Evolutionary conservation across 1,140 invertebrate species (phyloP).

Genomic region (Aethina tumida): DNA sequence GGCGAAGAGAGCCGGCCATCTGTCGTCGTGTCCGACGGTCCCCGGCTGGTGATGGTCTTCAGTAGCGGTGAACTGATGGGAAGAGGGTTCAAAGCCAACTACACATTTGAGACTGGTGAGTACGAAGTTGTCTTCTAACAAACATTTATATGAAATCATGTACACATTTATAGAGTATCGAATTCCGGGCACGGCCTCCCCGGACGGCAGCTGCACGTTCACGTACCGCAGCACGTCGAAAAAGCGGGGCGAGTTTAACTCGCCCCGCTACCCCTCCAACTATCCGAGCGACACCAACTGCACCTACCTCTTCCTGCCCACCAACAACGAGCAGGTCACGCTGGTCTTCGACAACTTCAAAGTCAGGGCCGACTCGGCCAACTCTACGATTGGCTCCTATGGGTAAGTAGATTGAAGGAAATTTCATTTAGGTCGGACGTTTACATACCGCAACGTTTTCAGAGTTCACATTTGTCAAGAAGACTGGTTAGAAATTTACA

Average conservation of each 20-base stretch:
- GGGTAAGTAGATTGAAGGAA: conserved; percentile 45
- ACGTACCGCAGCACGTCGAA: conserved; percentile 77
- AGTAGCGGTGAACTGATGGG: conserved; percentile 82
- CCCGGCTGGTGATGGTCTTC: conserved; percentile 88
- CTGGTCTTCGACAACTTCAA: conserved; percentile 91
- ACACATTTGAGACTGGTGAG: conserved; percentile 78
- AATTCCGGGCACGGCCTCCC: conserved; percentile 88
- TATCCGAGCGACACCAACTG: conserved; percentile 91
- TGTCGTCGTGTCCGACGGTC: conserved; percentile 75
- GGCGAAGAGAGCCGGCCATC: conserved; percentile 61
- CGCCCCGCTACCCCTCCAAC: conserved; percentile 89
- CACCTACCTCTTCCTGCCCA: conserved; percentile 78
- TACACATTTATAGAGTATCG: conserved; percentile 60
- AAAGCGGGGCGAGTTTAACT: conserved; percentile 88
- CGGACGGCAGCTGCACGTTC: conserved; percentile 82
- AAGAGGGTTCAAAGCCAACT: conserved; percentile 83
- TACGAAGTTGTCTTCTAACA: conserved; percentile 1
- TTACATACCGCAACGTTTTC: conserved; percentile 15
- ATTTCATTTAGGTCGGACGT: not conserved
- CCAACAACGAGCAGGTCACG: conserved; percentile 81
- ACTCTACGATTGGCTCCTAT: conserved; percentile 49
- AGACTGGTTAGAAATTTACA: conserved; percentile 90
- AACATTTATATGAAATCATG: conserved; percentile 2
- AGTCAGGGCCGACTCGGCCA: conserved; percentile 57
- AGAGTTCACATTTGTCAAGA: conserved; percentile 70